A percentile compares a stretch with the other conserved stretches of the same genome.
Evolutionary conservation across 2,888 invertebrate genomes (phyloP).

Genomic region (Heliconius sara): DNA sequence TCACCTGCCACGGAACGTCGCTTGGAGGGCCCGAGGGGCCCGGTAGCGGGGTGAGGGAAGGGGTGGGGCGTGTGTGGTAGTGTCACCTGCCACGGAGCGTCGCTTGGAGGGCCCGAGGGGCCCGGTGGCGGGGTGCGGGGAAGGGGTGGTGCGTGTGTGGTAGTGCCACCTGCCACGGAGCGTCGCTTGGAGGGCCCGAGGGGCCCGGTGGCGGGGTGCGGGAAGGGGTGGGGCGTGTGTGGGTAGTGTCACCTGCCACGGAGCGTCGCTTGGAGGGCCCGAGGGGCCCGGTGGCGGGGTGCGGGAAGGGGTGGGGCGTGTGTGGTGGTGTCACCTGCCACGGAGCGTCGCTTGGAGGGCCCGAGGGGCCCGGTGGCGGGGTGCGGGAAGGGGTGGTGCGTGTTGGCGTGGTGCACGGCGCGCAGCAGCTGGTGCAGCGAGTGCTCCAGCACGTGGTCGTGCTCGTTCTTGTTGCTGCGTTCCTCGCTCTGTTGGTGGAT

Average conservation of each 20-base stretch:
- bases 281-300: conserved; percentile 96
- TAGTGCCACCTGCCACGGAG: conserved; percentile 89
- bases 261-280: conserved; percentile 96
- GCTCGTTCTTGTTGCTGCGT: conserved; percentile 85
- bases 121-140: conserved; percentile 97
- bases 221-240: conserved; percentile 96
- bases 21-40: conserved; percentile 97
- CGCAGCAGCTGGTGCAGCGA: conserved; percentile 96
- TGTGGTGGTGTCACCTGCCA: conserved; percentile 85
- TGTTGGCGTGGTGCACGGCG: conserved; percentile 95
- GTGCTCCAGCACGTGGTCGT: conserved; percentile 98
- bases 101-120: conserved; percentile 96
- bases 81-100: conserved; percentile 88
- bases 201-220: conserved; percentile 97
- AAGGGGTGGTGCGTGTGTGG: conserved; percentile 91
- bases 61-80: conserved; percentile 89
- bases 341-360: conserved; percentile 94
- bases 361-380: conserved; percentile 97
- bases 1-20: conserved; percentile 93
- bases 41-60: conserved; percentile 97
- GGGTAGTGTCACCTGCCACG: conserved; percentile 90
- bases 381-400: conserved; percentile 97
- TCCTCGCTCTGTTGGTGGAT: conserved; percentile 53
- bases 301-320: conserved; percentile 96
- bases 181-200: conserved; percentile 96